Evolutionary conservation across 35 echinoderm and acorn worm genomes (phyloP).

Genomic region (Anneissia japonica): DNA sequence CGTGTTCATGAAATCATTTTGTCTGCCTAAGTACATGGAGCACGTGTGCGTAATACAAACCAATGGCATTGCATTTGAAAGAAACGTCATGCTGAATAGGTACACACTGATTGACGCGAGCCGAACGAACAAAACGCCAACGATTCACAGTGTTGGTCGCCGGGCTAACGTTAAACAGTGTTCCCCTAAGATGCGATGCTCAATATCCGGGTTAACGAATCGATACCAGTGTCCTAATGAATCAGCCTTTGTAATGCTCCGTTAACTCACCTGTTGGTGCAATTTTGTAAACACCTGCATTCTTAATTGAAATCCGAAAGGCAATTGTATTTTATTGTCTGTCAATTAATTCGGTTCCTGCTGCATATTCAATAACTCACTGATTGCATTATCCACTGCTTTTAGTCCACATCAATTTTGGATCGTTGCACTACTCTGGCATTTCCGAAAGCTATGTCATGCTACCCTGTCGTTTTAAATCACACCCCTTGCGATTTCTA

Average conservation of each 20-base stretch:
- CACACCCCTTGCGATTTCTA: no score
- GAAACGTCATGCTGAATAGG: neutral
- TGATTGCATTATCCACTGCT: neutral
- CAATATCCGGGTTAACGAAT: neutral
- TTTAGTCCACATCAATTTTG: neutral
- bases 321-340: neutral
- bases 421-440: no score
- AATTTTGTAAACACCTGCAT: neutral
- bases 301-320: neutral
- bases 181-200: neutral
- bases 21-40: no score
- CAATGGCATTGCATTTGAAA: no score
- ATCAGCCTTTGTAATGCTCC: neutral
- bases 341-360: neutral
- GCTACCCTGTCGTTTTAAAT: no score
- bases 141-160: neutral
- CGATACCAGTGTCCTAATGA: neutral
- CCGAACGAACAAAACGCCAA: neutral
- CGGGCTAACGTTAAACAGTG: neutral
- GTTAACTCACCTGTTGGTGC: neutral
- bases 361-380: neutral
- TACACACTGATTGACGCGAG: neutral
- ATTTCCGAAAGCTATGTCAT: no score
- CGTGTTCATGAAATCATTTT: no score
- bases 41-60: no score